A percentile compares a stretch with the other conserved stretches of the same genome.
These are phyloP conservation scores for Plebejus anna DNA, from an alignment of 2,888 invertebrate genomes.

Conservation along the genomic window DNA sequence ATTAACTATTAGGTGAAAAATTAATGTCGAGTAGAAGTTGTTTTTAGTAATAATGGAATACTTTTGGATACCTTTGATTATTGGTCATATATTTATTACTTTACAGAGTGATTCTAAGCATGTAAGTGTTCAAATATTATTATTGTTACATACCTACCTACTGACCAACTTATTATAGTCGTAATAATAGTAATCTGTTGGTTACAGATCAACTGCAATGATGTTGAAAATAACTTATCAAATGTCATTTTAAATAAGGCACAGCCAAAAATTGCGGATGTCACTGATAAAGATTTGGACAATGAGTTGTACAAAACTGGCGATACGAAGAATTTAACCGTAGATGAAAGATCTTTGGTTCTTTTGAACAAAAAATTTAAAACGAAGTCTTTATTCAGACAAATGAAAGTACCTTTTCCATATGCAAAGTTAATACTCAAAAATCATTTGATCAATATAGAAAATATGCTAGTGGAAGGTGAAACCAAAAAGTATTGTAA, in stretches of 20 bases:
- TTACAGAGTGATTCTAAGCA: not conserved
- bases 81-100: not conserved
- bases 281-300: conserved; percentile 37
- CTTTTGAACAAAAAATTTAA: conserved; percentile 53
- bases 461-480: conserved; percentile 31
- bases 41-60: not conserved
- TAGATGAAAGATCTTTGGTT: conserved; percentile 59
- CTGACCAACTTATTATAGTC: too few species aligned
- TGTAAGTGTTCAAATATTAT: not conserved
- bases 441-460: conserved; percentile 23
- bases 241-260: not conserved
- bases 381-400: conserved; percentile 29
- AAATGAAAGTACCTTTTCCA: not conserved
- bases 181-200: not conserved
- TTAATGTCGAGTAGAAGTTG: not conserved
- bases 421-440: conserved; percentile 21
- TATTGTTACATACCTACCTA: too few species aligned
- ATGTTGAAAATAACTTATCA: not conserved
- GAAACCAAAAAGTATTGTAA: conserved; percentile 25
- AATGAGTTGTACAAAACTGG: conserved; percentile 49
- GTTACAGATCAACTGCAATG: not conserved
- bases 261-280: not conserved
- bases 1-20: not conserved
- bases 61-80: not conserved
- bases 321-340: conserved; percentile 46